Percentiles rank a stretch among this genome's conserved stretches.
Conservation (phyloP, 2,113 vertebrate genomes). For the Apeltes quadracus region DNA sequence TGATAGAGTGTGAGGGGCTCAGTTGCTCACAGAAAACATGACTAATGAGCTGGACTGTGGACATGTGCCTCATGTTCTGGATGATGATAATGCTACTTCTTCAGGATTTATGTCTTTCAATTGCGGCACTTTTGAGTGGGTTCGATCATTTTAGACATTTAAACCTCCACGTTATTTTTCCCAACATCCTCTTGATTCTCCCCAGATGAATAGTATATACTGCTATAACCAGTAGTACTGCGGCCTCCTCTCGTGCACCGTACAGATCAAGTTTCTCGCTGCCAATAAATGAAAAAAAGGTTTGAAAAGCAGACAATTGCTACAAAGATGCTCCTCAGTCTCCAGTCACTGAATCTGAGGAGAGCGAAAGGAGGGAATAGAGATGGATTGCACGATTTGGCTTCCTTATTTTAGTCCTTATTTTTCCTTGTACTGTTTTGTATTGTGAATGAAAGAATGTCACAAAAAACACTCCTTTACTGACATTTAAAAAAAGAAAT, state of each 20-base stretch:
- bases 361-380: slow-evolving; percentile 22
- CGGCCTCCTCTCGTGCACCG: not conserved
- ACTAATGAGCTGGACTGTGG: not conserved
- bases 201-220: not conserved
- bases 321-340: not conserved
- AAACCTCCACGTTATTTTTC: not conserved
- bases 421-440: slow-evolving; percentile 14
- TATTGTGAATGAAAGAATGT: not conserved
- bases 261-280: not conserved
- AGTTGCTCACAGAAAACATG: not conserved
- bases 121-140: not conserved
- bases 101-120: not conserved
- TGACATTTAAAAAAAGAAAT: not conserved
- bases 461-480: not conserved
- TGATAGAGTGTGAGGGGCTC: not conserved
- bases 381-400: slow-evolving; percentile 38
- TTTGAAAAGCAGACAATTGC: slow-evolving; percentile 14
- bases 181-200: not conserved
- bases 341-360: slow-evolving; percentile 23
- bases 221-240: not conserved
- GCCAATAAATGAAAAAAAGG: not conserved
- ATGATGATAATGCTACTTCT: not conserved
- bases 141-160: not conserved
- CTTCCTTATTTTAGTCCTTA: slow-evolving; percentile 13
- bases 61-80: not conserved